phyloP scores from a whole-genome alignment of 2,888 invertebrate species.

The Embidobia sp. region DNA sequence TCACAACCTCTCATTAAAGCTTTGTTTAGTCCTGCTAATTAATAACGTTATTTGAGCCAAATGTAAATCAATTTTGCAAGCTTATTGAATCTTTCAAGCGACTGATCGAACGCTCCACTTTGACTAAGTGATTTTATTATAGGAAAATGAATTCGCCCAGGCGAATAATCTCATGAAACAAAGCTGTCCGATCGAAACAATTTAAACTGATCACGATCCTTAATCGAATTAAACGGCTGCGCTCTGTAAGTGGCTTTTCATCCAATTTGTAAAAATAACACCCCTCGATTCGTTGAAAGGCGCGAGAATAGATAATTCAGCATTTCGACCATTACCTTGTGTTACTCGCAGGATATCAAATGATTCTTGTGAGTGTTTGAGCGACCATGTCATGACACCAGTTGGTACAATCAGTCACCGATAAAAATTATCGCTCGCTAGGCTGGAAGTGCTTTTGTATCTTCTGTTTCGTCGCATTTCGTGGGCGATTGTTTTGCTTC shows the following conservation, averaged over 20 bases:
- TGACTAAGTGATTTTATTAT: conserved; percentile 18
- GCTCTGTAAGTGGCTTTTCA: conserved; percentile 30
- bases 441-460: too few species aligned
- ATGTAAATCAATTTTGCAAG: conserved; percentile 4
- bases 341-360: conserved; percentile 14
- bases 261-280: conserved; percentile 49
- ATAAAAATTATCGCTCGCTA: conserved; percentile 33
- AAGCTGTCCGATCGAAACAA: conserved; percentile 7
- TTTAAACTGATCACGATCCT: conserved; percentile 26
- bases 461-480: too few species aligned
- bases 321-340: conserved; percentile 9
- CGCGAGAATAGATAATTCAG: not conserved
- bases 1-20: too few species aligned
- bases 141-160: conserved; percentile 2
- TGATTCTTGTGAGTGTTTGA: not conserved
- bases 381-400: conserved; percentile 14
- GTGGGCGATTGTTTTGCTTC: too few species aligned
- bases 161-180: conserved; percentile 23
- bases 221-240: conserved; percentile 35
- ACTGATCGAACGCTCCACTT: not conserved
- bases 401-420: conserved; percentile 19
- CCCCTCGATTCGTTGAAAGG: not conserved
- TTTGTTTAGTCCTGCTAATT: too few species aligned
- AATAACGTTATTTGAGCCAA: conserved; percentile 3
- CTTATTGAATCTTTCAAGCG: not conserved